These are phyloP conservation scores for Mycetomoellerius zeteki DNA, from an alignment of 1,140 invertebrate species.

Conservation along the genomic window DNA sequence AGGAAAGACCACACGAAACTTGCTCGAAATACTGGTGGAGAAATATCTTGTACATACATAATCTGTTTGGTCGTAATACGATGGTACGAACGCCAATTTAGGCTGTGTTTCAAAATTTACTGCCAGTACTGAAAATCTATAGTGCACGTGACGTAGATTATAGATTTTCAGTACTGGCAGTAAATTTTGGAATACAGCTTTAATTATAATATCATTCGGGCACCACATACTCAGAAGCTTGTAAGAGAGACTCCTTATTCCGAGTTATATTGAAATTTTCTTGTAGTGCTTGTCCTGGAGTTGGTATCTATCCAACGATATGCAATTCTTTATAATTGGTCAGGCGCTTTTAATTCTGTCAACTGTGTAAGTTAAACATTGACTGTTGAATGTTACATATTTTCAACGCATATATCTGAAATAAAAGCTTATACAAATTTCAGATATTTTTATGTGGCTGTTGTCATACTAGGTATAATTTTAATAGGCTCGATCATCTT, in stretches of 20 bases:
- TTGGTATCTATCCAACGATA: slow-evolving; percentile 94
- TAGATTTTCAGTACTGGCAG: too few species aligned
- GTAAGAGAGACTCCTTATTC: not conserved
- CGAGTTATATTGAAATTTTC: not conserved
- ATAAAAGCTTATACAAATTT: slow-evolving; percentile 67
- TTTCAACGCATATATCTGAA: not conserved
- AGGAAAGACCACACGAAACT: slow-evolving; percentile 85
- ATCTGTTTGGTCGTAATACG: slow-evolving; percentile 86
- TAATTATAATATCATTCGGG: not conserved
- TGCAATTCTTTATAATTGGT: slow-evolving; percentile 91
- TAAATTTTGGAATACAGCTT: too few species aligned
- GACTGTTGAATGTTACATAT: not conserved
- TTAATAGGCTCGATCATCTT: slow-evolving; percentile 79
- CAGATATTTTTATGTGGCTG: slow-evolving; percentile 81
- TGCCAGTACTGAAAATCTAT: too few species aligned
- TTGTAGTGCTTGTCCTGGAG: slow-evolving; percentile 92
- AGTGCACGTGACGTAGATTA: too few species aligned
- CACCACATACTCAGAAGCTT: not conserved
- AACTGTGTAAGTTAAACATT: slow-evolving; percentile 84
- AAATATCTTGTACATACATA: slow-evolving; percentile 90
- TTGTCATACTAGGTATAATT: slow-evolving; percentile 73
- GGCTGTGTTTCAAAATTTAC: too few species aligned
- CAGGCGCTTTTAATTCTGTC: slow-evolving; percentile 87
- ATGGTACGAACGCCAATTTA: slow-evolving; percentile 81
- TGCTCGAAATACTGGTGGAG: slow-evolving; percentile 90